phyloP scores from a whole-genome alignment of 1,140 invertebrate species.

The Plectus sambesii region DNA sequence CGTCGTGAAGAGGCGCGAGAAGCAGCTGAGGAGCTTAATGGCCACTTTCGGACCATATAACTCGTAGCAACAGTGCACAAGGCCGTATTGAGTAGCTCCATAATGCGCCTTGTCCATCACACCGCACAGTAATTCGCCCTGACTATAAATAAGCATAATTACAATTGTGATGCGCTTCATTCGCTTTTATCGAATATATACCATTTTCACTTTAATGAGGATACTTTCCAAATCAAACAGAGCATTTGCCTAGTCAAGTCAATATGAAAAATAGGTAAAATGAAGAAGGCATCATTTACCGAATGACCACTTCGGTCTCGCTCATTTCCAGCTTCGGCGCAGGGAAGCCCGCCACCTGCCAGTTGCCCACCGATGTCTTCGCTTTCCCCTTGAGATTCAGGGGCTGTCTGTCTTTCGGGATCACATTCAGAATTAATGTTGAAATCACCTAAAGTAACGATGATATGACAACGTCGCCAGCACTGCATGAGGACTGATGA shows the following conservation, averaged over 20 bases:
- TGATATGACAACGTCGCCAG: constrained; percentile 1
- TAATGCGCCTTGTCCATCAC: constrained; percentile 95
- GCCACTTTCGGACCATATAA: constrained; percentile 79
- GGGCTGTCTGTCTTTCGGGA: constrained; percentile 60
- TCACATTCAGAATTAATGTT: constrained; percentile 64
- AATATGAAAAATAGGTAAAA: too few species aligned
- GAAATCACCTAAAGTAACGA: constrained; percentile 43
- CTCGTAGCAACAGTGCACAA: constrained; percentile 53
- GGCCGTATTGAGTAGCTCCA: constrained; percentile 80
- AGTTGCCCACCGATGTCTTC: constrained; percentile 64
- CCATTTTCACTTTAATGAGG: too few species aligned
- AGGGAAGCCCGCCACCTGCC: constrained; percentile 28
- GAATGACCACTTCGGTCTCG: constrained; percentile 80
- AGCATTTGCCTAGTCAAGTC: too few species aligned
- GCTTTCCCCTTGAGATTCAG: constrained; percentile 68
- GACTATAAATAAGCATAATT: constrained; percentile 30
- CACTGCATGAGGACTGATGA: too few species aligned
- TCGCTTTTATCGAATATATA: too few species aligned
- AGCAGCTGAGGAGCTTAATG: constrained; percentile 66
- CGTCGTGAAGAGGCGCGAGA: constrained; percentile 78
- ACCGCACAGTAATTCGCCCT: constrained; percentile 76
- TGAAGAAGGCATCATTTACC: constrained; percentile 36
- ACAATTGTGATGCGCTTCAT: too few species aligned
- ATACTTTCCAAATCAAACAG: too few species aligned
- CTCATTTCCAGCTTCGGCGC: constrained; percentile 57